Evolutionary conservation across 2,113 vertebrate genomes (phyloP).

Genomic region (Perca flavescens): DNA sequence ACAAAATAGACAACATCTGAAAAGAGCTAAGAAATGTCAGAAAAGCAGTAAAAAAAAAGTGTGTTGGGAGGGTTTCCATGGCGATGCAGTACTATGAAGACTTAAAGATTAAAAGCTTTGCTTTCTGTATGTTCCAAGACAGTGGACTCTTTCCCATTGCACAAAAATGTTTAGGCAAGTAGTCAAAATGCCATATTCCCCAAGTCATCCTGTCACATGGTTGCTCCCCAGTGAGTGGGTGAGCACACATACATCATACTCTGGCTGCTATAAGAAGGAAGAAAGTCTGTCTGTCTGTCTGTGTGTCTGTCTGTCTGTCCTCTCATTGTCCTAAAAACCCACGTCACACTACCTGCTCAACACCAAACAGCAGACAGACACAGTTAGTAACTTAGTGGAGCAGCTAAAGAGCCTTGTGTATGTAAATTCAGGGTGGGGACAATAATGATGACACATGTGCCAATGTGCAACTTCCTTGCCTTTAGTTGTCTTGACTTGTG

Average conservation of each 20-base stretch:
- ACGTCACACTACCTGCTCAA: background rate
- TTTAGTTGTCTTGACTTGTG: too few species aligned
- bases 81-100: too few species aligned
- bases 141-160: background rate
- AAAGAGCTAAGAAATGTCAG: too few species aligned
- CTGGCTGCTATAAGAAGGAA: background rate
- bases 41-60: too few species aligned
- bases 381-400: background rate
- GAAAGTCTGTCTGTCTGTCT: background rate
- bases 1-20: too few species aligned
- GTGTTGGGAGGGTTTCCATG: too few species aligned
- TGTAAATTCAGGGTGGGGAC: too few species aligned
- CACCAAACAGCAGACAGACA: background rate
- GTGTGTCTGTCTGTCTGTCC: background rate
- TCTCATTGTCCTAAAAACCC: background rate
- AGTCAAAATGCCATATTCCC: slow-evolving; percentile 10
- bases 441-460: too few species aligned
- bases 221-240: slow-evolving; percentile 12
- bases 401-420: too few species aligned
- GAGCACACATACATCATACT: background rate
- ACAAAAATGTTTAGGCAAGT: slow-evolving; percentile 43
- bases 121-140: too few species aligned
- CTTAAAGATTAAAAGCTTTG: too few species aligned
- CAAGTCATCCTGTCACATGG: background rate
- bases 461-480: too few species aligned